A percentile compares a stretch with the other conserved stretches of the same genome.
Evolutionary conservation across 2,888 invertebrate species (phyloP).

Genomic region (Caenorhabditis becei): DNA sequence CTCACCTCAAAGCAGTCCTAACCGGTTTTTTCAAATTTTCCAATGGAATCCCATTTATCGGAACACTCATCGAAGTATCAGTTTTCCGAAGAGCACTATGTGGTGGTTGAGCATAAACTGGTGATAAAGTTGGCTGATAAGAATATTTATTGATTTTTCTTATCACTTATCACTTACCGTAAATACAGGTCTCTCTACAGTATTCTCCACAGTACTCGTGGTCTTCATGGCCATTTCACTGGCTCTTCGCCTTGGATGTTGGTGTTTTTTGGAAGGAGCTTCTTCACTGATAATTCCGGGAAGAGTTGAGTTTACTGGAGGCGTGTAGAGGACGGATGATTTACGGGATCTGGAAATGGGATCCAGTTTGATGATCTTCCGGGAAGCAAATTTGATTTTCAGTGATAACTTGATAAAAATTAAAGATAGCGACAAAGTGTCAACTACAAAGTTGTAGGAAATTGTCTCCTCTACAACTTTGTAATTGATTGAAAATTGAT

Average conservation of each 20-base stretch:
- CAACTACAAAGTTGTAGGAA: no score
- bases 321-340: slow-evolving; percentile 61
- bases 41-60: slow-evolving; percentile 51
- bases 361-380: no score
- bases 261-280: slow-evolving; percentile 19
- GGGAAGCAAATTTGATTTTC: no score
- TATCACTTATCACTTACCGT: background rate
- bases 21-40: slow-evolving; percentile 40
- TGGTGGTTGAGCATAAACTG: slow-evolving; percentile 53
- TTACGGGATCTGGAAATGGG: slow-evolving; percentile 43
- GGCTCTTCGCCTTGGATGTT: slow-evolving; percentile 16
- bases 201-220: background rate
- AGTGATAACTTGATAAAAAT: no score
- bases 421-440: no score
- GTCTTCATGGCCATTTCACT: slow-evolving; percentile 38
- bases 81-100: slow-evolving; percentile 71
- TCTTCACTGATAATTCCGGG: slow-evolving; percentile 64
- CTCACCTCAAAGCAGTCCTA: slow-evolving; percentile 48
- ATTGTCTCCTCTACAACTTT: no score
- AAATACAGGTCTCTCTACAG: background rate
- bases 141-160: no score
- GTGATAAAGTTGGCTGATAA: slow-evolving; percentile 46
- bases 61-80: slow-evolving; percentile 69
- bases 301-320: slow-evolving; percentile 56
- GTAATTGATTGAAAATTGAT: no score